These are phyloP conservation scores for Drosophila pseudotakahashii DNA, from an alignment of 2,888 invertebrate genomes.

Conservation along the genomic window DNA sequence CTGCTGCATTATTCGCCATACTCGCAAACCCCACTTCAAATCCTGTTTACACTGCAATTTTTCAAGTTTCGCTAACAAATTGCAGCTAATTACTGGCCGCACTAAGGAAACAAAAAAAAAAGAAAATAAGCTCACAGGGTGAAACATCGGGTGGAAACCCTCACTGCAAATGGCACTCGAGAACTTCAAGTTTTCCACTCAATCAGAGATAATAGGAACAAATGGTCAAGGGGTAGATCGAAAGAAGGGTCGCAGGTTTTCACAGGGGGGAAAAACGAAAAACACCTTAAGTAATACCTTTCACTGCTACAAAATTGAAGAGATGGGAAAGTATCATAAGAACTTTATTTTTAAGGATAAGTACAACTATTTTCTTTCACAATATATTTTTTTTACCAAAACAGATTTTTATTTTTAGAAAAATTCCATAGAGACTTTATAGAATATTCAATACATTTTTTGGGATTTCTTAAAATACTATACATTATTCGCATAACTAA, in stretches of 20 bases:
- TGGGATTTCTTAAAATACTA: too few relatives aligned
- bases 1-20: background rate
- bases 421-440: too few relatives aligned
- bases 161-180: background rate
- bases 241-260: background rate
- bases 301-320: background rate
- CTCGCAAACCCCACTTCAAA: constrained; percentile 50
- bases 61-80: constrained; percentile 67
- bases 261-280: background rate
- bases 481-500: too few relatives aligned
- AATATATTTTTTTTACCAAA: too few relatives aligned
- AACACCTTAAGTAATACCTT: background rate
- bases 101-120: constrained; percentile 8
- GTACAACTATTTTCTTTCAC: too few relatives aligned
- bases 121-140: background rate
- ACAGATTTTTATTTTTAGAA: too few relatives aligned
- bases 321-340: background rate
- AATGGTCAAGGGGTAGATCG: constrained; percentile 3
- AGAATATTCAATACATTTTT: too few relatives aligned
- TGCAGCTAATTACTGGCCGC: constrained; percentile 69
- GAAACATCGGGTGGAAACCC: background rate
- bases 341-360: too few relatives aligned
- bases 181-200: constrained; percentile 33
- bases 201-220: constrained; percentile 23
- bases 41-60: constrained; percentile 72